Base-by-base conservation (phyloP, 2,888 invertebrate genomes). In the Ichneumoninae sp. region DNA sequence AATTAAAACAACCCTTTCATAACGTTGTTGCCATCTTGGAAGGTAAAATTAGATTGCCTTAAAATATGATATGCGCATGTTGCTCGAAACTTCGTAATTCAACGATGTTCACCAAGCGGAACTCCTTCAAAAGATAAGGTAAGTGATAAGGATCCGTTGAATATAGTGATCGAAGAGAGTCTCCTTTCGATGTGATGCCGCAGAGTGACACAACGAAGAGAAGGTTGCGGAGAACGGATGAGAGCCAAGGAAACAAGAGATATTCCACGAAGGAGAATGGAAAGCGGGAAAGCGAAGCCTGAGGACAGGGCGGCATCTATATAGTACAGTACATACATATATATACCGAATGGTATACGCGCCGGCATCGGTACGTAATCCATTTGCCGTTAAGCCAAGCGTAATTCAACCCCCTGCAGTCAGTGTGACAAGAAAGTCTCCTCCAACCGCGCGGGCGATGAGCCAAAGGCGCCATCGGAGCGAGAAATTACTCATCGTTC, bases 401-500 rank as follows among this genome's bases (percentile, higher is more conserved):
- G 93, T 93, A 91, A 93, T 92, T 93, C 91, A 91, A 66, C 76
- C 73, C 60, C 66, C 33, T 16, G 90, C 90, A 91, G 91, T 92
- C 92, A 87, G 89, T 92, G 93, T 91, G 93, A 93, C 93, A 93
- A 93, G 93, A 93, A 93, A 93, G 92, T 92, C 92, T 91, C 90
- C 87, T 83, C 76, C 65, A 75, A 78, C 66, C 66, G 66, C 74
- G 57, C n/a, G 50, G 36, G 66, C 36, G 40, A 68, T 81, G 87
- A 84, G 86, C 92, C 92, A 93, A 93, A 93, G 93, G 92, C 93
- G 92, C 91, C 93, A 93, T 87, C 93, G 91, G 89, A 93, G 91
- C 93, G 93, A 92, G 93, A 93, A 93, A 93, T 93, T 93, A 93
- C 93, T 93, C 93, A 93, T 93, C 93, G 93, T 93, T 93, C 92